A percentile compares a stretch with the other conserved stretches of the same genome.
phyloP scores from a whole-genome alignment of 2,113 vertebrate species.

The Peromyscus polionotus region DNA sequence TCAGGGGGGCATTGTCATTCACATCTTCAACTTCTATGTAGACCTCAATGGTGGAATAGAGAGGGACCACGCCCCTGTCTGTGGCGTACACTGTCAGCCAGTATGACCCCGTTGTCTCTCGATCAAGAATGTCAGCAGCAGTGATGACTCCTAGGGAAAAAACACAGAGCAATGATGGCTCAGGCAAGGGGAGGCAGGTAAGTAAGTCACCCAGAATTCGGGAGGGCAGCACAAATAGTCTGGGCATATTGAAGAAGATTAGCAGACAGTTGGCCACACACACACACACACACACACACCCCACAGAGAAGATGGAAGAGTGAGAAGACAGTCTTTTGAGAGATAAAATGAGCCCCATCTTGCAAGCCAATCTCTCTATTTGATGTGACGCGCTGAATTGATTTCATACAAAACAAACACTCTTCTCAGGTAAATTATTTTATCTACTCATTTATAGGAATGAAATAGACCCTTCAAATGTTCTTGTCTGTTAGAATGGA shows the following conservation, averaged over 20 bases:
- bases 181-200: neutral
- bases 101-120: slow-evolving; percentile 96
- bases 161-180: slow-evolving; percentile 62
- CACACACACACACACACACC: neutral
- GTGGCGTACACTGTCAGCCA: slow-evolving; percentile 98
- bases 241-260: neutral
- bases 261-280: neutral
- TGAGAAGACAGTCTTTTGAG: neutral
- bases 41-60: slow-evolving; percentile 94
- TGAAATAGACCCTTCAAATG: slow-evolving; percentile 24
- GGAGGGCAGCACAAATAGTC: neutral
- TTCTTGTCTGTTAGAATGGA: neutral
- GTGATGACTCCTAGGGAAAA: slow-evolving; percentile 93
- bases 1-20: slow-evolving; percentile 97
- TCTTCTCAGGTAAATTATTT: slow-evolving; percentile 1
- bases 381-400: neutral
- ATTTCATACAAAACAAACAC: slow-evolving; percentile 14
- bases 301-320: too few relatives aligned
- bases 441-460: slow-evolving; percentile 53
- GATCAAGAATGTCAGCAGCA: slow-evolving; percentile 95
- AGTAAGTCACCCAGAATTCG: neutral
- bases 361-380: neutral
- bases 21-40: slow-evolving; percentile 97
- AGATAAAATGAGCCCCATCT: neutral
- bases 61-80: slow-evolving; percentile 95